Evolutionary conservation across 2,888 invertebrate species (phyloP), one percentile per base, ranked within the genome.

Genomic region (Phaonia tiefii): DNA sequence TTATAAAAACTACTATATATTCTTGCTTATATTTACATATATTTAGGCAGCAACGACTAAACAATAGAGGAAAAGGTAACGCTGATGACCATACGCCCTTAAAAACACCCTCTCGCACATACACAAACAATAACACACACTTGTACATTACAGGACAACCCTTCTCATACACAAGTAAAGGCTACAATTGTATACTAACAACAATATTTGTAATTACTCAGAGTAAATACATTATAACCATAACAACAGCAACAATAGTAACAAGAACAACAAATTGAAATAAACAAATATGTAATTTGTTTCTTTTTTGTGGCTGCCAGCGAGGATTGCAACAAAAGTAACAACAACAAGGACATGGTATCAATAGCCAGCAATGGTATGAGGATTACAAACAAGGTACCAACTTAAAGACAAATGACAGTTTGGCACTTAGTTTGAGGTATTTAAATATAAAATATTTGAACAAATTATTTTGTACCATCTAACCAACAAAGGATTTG

Each of bases 341-440:
- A 22, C 10, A n/a, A 69, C 39, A 42, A 37, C 2, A 3, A 31
- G 31, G 63, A n/a, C n/a, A n/a, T n/a, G n/a, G n/a, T n/a, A 76
- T 63, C 67, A 58, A 49, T 39, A 65, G 58, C 51, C 17, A 31
- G 15, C 31, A 31, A 31, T 49, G 22, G 17, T 20, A 39, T 42
- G 63, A 42, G 39, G 42, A 17, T 63, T 2, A 37, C 58, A 70
- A 66, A 37, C 46, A 70, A 69, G 69, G 54, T 70, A 74, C 31
- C 66, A 54, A 70, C 65, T 70, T 70, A 20, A 72, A 71, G 49
- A 72, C 54, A 75, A 75, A 75, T 75, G 39, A 54, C 51, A 75
- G 13, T 75, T 72, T 72, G 56, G 44, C 54, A 39, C 63, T 44
- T 63, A 49, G 51, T 44, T n/a, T 60, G 67, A 58, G 70, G 49